Percentiles rank a stretch among this genome's conserved stretches.
Conservation (phyloP, 2,113 vertebrate genomes). For the Psettodes erumei region DNA sequence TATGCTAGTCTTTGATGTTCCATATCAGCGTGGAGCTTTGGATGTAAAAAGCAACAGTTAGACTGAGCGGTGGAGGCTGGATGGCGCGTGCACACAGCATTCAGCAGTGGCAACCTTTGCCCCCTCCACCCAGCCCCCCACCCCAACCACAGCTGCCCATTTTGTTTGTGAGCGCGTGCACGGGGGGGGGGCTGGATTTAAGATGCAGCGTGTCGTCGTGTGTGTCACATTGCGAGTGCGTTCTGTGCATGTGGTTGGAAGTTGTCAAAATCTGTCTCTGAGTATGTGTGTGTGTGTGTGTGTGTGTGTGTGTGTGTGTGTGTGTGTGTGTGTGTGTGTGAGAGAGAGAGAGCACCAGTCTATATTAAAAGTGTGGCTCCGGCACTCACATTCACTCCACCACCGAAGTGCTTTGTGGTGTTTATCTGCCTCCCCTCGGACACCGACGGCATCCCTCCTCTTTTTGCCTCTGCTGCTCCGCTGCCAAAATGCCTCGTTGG, state of each 20-base stretch:
- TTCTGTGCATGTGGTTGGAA: constrained; percentile 14
- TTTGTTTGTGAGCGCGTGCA: constrained; percentile 56
- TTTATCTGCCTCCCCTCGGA: constrained; percentile 83
- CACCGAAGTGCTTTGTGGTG: constrained; percentile 82
- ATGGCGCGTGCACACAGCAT: constrained; percentile 32
- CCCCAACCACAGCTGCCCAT: constrained; percentile 51
- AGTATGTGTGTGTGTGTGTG: constrained; percentile 26
- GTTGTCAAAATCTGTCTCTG: constrained; percentile 27
- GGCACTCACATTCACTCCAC: constrained; percentile 86
- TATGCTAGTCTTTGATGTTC: constrained; percentile 74
- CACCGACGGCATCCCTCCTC: constrained; percentile 76
- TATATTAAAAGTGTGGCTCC: constrained; percentile 85
- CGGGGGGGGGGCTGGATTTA: constrained; percentile 50
- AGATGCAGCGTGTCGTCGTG: constrained; percentile 38
- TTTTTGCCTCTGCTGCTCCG: constrained; percentile 70
- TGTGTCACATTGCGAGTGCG: constrained; percentile 9
- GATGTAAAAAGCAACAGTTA: constrained; percentile 71
- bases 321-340: constrained; percentile 49
- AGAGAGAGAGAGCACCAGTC: constrained; percentile 75
- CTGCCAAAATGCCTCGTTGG: constrained; percentile 68
- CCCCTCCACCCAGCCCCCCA: no score
- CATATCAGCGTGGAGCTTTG: constrained; percentile 52
- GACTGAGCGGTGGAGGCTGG: constrained; percentile 43
- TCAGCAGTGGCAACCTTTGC: constrained; percentile 56
- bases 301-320: constrained; percentile 31